A percentile compares a stretch with the other conserved stretches of the same genome.
These are phyloP conservation scores for Salpingus planirostris DNA, from an alignment of 2,888 invertebrate species.

Conservation along the genomic window DNA sequence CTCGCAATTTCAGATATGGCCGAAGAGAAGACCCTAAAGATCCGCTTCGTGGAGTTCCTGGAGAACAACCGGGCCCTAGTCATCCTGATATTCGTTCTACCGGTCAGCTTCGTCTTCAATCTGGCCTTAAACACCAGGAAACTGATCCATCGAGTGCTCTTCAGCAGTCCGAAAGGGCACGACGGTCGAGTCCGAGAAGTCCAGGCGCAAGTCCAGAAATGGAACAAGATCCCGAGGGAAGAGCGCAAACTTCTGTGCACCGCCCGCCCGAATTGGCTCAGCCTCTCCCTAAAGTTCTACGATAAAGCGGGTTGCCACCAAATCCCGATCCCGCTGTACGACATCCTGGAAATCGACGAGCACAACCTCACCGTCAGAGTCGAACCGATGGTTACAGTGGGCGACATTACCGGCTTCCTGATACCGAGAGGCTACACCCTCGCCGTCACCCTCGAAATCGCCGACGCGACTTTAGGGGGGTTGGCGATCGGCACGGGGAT, in stretches of 20 bases:
- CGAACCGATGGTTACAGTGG: conserved; percentile 60
- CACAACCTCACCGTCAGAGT: conserved; percentile 50
- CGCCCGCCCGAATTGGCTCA: conserved; percentile 60
- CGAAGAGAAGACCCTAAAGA: too few relatives aligned
- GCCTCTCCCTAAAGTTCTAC: conserved; percentile 59
- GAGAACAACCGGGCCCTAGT: conserved; percentile 56
- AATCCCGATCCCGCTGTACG: conserved; percentile 54
- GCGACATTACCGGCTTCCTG: conserved; percentile 54
- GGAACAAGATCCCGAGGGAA: conserved; percentile 44
- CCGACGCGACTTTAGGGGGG: conserved; percentile 61
- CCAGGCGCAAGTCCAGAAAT: conserved; percentile 46
- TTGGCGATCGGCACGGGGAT: conserved; percentile 63
- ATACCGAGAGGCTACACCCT: conserved; percentile 58
- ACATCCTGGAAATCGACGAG: conserved; percentile 52
- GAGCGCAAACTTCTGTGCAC: conserved; percentile 53
- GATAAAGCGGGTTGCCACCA: conserved; percentile 54
- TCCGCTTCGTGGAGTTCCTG: conserved; percentile 44
- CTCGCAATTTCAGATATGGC: too few relatives aligned
- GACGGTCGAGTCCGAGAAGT: conserved; percentile 43
- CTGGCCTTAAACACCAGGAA: conserved; percentile 40
- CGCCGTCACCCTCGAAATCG: conserved; percentile 59
- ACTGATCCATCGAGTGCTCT: conserved; percentile 35
- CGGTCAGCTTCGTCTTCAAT: conserved; percentile 56
- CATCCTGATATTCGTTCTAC: conserved; percentile 55
- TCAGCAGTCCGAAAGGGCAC: conserved; percentile 41